Conservation (phyloP, 2,888 invertebrate genomes). For the Chaetogeoica ovagalla region DNA sequence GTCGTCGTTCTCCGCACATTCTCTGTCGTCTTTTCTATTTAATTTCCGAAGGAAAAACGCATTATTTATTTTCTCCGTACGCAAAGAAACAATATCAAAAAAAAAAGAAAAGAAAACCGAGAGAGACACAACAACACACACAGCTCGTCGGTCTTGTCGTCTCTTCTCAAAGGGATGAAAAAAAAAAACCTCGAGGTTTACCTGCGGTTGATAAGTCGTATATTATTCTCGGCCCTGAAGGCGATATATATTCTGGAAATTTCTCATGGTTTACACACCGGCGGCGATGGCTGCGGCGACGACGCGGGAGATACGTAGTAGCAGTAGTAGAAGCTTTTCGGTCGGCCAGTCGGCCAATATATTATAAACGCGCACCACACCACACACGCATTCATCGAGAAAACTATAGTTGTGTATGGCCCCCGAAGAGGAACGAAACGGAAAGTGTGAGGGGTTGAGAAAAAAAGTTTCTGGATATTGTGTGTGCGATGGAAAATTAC, state of each 20-base stretch:
- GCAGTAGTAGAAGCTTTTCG: constrained; percentile 21
- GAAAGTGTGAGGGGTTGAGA: background rate
- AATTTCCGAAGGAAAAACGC: constrained; percentile 43
- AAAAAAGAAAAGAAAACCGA: constrained; percentile 4
- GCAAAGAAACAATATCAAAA: constrained; percentile 39
- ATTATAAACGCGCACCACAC: background rate
- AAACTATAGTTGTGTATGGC: background rate
- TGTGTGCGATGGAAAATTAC: background rate
- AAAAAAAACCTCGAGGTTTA: constrained; percentile 26
- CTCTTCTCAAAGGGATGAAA: constrained; percentile 22
- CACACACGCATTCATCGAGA: constrained; percentile 8
- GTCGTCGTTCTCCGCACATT: constrained; percentile 19
- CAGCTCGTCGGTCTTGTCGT: background rate
- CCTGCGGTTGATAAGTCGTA: constrained; percentile 49
- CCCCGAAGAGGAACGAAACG: background rate
- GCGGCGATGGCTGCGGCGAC: too few relatives aligned
- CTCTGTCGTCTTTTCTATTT: constrained; percentile 42
- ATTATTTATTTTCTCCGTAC: constrained; percentile 44
- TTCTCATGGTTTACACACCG: constrained; percentile 24
- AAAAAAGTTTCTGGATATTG: background rate
- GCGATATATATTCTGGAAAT: constrained; percentile 45
- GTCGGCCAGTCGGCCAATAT: constrained; percentile 4
- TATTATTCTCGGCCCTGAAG: constrained; percentile 45
- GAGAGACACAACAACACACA: too few relatives aligned
- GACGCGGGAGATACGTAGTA: background rate